phyloP scores from a whole-genome alignment of 2,888 invertebrate species.

The Rhagium mordax region DNA sequence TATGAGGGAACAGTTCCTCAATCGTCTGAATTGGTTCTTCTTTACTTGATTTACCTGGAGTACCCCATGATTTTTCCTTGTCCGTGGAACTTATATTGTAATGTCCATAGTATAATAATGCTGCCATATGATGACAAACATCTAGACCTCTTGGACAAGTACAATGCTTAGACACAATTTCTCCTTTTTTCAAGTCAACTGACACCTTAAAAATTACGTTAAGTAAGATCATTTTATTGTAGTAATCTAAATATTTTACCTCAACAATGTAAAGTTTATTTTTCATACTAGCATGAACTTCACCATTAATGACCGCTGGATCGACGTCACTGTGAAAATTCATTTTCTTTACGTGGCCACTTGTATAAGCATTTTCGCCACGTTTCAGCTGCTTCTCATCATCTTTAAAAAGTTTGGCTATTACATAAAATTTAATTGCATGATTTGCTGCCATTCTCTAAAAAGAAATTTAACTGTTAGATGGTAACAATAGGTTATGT shows the following conservation, averaged over 20 bases:
- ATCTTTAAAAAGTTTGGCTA: constrained; percentile 5
- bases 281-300: constrained; percentile 26
- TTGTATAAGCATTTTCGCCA: constrained; percentile 21
- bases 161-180: not conserved
- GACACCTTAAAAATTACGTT: not conserved
- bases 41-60: not conserved
- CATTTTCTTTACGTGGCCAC: constrained; percentile 27
- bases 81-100: constrained; percentile 16
- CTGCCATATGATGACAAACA: constrained; percentile 11
- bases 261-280: constrained; percentile 9
- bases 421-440: not conserved
- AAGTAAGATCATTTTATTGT: not conserved
- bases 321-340: not conserved
- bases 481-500: not conserved
- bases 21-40: not conserved
- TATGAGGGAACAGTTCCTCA: not conserved
- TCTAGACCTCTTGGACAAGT: not conserved
- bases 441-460: not conserved
- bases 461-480: not conserved
- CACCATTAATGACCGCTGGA: constrained; percentile 9
- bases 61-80: not conserved
- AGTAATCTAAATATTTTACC: not conserved
- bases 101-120: constrained; percentile 7
- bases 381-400: constrained; percentile 11
- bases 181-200: not conserved